Conservation (phyloP, 2,888 invertebrate species). For the Aphodius granarius region DNA sequence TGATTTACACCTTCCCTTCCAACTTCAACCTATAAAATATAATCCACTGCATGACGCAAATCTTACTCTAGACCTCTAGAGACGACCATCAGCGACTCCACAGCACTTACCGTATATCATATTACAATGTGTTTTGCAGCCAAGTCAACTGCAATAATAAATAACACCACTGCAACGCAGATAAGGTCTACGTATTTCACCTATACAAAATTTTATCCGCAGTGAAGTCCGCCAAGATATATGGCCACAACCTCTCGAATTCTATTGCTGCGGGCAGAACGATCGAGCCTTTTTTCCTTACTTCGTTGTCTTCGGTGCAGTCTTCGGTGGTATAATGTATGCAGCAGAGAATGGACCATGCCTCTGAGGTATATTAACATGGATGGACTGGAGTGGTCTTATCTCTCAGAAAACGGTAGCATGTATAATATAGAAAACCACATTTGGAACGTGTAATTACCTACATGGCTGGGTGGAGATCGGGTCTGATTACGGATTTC, state of each 20-base stretch:
- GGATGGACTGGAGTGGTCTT: slow-evolving; percentile 28
- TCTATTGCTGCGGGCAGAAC: neutral
- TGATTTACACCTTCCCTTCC: neutral
- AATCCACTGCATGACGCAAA: neutral
- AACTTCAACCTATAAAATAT: neutral
- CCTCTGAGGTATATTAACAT: slow-evolving; percentile 28
- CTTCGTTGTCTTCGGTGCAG: neutral
- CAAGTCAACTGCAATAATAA: neutral
- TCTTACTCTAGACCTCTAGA: neutral
- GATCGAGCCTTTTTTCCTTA: neutral
- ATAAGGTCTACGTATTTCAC: neutral
- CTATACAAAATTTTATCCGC: neutral
- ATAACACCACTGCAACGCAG: neutral
- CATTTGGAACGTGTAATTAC: slow-evolving; percentile 51
- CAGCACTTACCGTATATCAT: neutral
- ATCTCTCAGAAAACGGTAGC: slow-evolving; percentile 49
- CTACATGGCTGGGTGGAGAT: slow-evolving; percentile 34
- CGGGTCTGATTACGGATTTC: slow-evolving; percentile 22
- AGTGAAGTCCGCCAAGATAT: neutral
- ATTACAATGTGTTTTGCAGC: neutral
- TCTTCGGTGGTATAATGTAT: neutral
- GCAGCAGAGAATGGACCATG: neutral
- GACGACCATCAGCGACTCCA: neutral
- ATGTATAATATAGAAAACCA: slow-evolving; percentile 53
- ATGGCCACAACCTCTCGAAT: neutral